Base-by-base conservation (phyloP, 2,797 vertebrate genomes). In the Aselliscus stoliczkanus region DNA sequence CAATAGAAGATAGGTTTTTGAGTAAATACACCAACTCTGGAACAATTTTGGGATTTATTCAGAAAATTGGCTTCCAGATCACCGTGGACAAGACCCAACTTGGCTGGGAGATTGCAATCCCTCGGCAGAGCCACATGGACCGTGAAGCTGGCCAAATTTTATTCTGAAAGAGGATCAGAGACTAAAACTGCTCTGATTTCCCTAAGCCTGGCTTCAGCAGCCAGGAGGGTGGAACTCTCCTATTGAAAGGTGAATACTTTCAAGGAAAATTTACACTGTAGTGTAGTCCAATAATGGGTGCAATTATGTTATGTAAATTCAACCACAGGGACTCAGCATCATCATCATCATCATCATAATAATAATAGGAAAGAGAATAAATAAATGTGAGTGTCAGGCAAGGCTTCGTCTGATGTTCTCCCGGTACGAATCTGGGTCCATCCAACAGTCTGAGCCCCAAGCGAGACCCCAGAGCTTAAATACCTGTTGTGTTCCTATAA, bases 31-130 rank as follows among this genome's bases (percentile, higher is more conserved):
- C 65, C 91, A 72, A 72, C 60, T 62, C 21, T 42, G 70, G 86
- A 64, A 90, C 20, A 1, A 54, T 75, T 70, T 50, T 80, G 85
- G 67, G 91, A 87, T 62, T 92, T 82, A 88, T 88, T 93, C 77
- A 44, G 88, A 81, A 96, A 93, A 73, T 20, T 95, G 95, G 84
- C 91, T 94, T 75, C 34, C 10, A n/a, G 80, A 86, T 79, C 37
- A 31, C 69, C 2, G 52, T 76, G 95, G 96, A 84, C 81, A 84
- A 64, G 77, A 77, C 89, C 75, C 92, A 94, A 37, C 54, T 80
- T 91, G 93, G 93, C 92, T 7, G 56, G 86, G 82, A 93, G 82
- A 50, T 5, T 12, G 10, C 23, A 34, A 3, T 83, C 81, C 65
- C 47, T 89, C 27, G 0, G 75, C 52, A 80, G 88, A 93, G 62